Percentiles rank a stretch among this genome's conserved stretches.
Evolutionary conservation across 2,113 vertebrate species (phyloP).

Genomic region (Nanorana parkeri): DNA sequence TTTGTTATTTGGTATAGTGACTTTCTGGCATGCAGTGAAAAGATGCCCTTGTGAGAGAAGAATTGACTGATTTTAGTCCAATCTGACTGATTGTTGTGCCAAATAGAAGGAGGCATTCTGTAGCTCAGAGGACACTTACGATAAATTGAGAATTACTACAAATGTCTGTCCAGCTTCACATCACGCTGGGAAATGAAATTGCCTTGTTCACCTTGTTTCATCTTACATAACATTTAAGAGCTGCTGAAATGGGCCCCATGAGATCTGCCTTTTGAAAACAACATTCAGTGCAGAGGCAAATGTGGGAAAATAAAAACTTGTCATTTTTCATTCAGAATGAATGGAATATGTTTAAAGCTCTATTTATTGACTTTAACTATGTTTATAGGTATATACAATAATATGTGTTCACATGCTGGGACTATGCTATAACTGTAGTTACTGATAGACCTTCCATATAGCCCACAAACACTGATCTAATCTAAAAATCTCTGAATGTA

Average conservation of each 20-base stretch:
- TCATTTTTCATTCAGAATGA: not conserved
- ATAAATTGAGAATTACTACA: constrained; percentile 13
- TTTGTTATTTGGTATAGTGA: constrained; percentile 8
- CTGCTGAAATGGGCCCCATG: not conserved
- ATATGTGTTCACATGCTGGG: too few species aligned
- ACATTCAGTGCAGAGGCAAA: not conserved
- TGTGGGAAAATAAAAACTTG: not conserved
- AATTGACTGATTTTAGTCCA: constrained; percentile 24
- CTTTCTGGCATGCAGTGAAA: constrained; percentile 1
- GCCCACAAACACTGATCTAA: too few species aligned
- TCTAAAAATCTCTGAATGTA: too few species aligned
- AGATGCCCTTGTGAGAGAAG: not conserved
- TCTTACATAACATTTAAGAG: not conserved
- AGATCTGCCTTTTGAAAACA: not conserved
- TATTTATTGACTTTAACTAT: too few species aligned
- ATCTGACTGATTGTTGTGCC: not conserved
- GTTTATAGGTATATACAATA: too few species aligned
- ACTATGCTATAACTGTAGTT: too few species aligned
- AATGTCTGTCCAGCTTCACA: constrained; percentile 9
- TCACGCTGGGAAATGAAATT: not conserved
- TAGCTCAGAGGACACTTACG: not conserved
- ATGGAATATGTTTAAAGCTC: too few species aligned
- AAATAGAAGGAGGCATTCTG: not conserved
- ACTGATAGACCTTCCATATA: too few species aligned
- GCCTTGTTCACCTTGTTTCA: constrained; percentile 1